These are phyloP conservation scores for Rhagophthalmus giganteus DNA, from an alignment of 2,888 invertebrate genomes.

Conservation along the genomic window DNA sequence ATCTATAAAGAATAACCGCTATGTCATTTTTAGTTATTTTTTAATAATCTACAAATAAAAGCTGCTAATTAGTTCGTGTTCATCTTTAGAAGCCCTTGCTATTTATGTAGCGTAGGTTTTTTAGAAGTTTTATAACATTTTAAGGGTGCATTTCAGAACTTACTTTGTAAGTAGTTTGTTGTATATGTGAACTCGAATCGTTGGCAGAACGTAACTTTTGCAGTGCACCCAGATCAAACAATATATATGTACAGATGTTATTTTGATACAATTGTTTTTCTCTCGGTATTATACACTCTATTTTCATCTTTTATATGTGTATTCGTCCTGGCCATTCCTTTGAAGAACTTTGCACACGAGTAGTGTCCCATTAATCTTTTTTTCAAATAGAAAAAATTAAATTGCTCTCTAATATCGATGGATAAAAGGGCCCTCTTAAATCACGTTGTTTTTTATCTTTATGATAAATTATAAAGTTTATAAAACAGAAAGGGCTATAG, in stretches of 20 bases:
- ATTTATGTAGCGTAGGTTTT: conserved; percentile 19
- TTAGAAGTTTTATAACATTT: conserved; percentile 22
- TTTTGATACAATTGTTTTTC: conserved; percentile 24
- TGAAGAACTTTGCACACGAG: conserved; percentile 6
- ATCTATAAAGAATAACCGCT: no score
- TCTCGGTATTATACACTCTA: conserved; percentile 7
- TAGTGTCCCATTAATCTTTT: conserved; percentile 4
- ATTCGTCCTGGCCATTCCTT: no score
- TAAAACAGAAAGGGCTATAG: no score
- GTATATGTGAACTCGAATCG: conserved; percentile 2
- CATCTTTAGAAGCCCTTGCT: conserved; percentile 11
- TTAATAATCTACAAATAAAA: conserved; percentile 18
- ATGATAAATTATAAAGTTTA: no score
- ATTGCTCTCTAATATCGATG: conserved; percentile 1
- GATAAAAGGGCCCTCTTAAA: no score
- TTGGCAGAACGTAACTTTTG: no score
- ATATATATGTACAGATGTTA: conserved; percentile 28
- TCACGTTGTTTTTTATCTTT: conserved; percentile 10
- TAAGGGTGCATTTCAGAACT: conserved; percentile 2
- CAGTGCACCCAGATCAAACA: conserved; percentile 7
- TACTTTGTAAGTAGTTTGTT: neutral
- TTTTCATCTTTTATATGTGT: conserved; percentile 6
- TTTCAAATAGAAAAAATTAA: no score
- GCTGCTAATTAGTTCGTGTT: conserved; percentile 12
- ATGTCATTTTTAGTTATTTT: conserved; percentile 28